A percentile compares a stretch with the other conserved stretches of the same genome.
These are phyloP conservation scores for Enteromius argenteus DNA, from an alignment of 2,797 vertebrate species.

Conservation along the genomic window DNA sequence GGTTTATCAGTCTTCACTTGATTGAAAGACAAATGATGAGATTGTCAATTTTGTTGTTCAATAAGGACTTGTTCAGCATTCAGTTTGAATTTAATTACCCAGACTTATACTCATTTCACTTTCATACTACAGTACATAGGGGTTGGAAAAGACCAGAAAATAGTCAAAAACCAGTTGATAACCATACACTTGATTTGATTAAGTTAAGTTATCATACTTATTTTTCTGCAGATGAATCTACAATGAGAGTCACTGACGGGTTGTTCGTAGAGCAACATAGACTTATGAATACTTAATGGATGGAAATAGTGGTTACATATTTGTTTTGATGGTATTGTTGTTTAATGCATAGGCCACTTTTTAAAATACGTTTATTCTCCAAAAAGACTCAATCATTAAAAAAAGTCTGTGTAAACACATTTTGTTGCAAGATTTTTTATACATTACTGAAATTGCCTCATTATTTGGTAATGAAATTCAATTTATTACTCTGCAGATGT, in stretches of 20 bases:
- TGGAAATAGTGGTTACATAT: not conserved
- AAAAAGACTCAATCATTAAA: not conserved
- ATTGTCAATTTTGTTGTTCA: not conserved
- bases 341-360: not conserved
- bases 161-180: not conserved
- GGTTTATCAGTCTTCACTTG: not conserved
- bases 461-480: not conserved
- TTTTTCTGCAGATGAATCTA: not conserved
- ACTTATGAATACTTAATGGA: not conserved
- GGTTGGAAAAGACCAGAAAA: not conserved
- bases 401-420: not conserved
- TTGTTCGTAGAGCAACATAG: not conserved
- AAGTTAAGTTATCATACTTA: not conserved
- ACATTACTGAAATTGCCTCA: not conserved
- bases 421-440: not conserved
- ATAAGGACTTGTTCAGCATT: not conserved
- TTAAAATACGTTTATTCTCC: not conserved
- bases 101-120: not conserved
- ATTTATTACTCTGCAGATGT: not conserved
- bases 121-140: not conserved
- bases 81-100: not conserved
- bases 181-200: not conserved
- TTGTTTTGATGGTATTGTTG: not conserved
- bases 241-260: not conserved
- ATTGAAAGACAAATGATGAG: not conserved